phyloP scores from a whole-genome alignment of 2,113 vertebrate genomes.

The Penelope pileata region DNA sequence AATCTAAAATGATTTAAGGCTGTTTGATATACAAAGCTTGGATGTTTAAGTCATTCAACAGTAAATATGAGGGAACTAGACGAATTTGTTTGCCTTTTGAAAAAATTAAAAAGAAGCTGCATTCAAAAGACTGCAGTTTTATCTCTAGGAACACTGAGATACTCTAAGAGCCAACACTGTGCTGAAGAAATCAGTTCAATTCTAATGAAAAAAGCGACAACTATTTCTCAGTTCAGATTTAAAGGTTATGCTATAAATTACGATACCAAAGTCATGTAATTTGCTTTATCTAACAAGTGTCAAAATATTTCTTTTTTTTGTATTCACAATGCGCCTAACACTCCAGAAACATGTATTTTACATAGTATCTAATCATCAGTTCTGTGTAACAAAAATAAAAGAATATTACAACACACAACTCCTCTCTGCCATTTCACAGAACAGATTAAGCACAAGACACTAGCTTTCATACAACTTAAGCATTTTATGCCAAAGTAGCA shows the following conservation, averaged over 20 bases:
- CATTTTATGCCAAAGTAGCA: background rate
- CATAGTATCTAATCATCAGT: background rate
- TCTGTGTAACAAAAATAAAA: background rate
- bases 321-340: conserved; percentile 11
- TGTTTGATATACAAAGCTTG: background rate
- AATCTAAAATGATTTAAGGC: background rate
- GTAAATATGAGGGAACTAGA: background rate
- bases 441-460: background rate
- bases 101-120: background rate
- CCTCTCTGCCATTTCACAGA: background rate
- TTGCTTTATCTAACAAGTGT: background rate
- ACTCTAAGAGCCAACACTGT: background rate
- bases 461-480: background rate
- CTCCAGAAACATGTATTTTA: background rate
- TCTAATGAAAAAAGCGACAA: background rate
- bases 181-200: background rate
- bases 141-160: background rate
- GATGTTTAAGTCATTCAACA: background rate
- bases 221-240: conserved; percentile 2
- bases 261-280: background rate
- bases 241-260: background rate
- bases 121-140: background rate
- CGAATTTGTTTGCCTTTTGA: background rate
- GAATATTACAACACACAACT: background rate
- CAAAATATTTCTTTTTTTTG: conserved; percentile 33